Evolutionary conservation across 1,140 invertebrate genomes (phyloP), one percentile per base, ranked within the genome.

Genomic region (Drosophila asahinai): DNA sequence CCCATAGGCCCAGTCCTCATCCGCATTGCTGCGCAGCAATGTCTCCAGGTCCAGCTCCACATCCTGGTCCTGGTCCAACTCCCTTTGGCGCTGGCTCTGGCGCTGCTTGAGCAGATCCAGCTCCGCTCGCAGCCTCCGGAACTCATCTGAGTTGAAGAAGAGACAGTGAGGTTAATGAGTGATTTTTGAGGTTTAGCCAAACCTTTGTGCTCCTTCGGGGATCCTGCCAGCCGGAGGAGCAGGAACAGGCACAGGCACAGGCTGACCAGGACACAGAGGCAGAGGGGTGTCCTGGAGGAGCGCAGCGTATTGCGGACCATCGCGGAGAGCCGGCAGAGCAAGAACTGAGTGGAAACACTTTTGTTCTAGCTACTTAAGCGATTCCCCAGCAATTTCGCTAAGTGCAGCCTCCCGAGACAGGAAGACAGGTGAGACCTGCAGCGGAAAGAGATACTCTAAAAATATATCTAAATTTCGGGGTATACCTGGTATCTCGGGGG

Each of bases 11-110:
- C 74, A 86, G 15, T 45, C 38, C 1, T 62, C 22, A 0, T 30
- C 4, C 9, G 25, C 47, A 14, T 86, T 70, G 11, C 33, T n/a
- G 0, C 49, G 25, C 61, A 86, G 30, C 30, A 82, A 11, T 0
- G 51, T 9, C 43, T 86, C 25, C 0, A 84, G n/a, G 12, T 59
- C 36, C 8, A 5, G 15, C 1, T 25, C 3, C 5, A 12, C 8
- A 2, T 42, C 15, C 15, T 7, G 3, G 5, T 42, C 40, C 15
- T 2, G 4, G 4, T 42, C 2, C 5, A 42, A 5, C 15, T 42
- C 40, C 15, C 0, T n/a, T 15, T 15, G 5, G 15, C 15, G 0
- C 40, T 42, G 15, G 5, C 15, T 7, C 5, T 7, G 5, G 15
- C 2, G 14, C 15, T 1, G 52, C 36, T n/a, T 38, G 1, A 40